phyloP scores from a whole-genome alignment of 2,888 invertebrate species.

The Chaetogeoica ovagalla region DNA sequence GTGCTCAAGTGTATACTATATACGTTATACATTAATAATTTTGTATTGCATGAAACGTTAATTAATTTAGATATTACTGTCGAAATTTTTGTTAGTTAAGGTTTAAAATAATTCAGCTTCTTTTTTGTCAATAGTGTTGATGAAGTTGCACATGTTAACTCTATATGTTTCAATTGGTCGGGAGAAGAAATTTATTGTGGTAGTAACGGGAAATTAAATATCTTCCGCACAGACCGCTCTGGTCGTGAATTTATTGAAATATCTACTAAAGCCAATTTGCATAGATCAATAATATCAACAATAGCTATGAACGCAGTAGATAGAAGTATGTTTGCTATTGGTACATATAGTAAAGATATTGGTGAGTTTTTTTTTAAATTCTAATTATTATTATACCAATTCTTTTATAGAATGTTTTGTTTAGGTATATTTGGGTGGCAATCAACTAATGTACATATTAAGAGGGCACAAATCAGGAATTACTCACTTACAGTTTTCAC shows the following conservation, averaged over 20 bases:
- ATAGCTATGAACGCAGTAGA: constrained; percentile 65
- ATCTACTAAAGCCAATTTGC: constrained; percentile 60
- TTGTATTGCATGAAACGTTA: not conserved
- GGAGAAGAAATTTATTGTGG: constrained; percentile 82
- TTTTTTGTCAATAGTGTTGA: constrained; percentile 66
- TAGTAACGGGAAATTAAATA: constrained; percentile 81
- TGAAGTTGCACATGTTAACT: constrained; percentile 83
- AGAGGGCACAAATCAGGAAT: constrained; percentile 73
- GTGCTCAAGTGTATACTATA: too few species aligned
- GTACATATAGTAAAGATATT: constrained; percentile 65
- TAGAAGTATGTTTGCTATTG: constrained; percentile 65
- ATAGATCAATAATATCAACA: constrained; percentile 66
- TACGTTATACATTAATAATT: not conserved
- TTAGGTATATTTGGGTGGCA: constrained; percentile 63
- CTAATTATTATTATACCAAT: not conserved
- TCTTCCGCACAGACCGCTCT: constrained; percentile 78
- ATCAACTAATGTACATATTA: constrained; percentile 62
- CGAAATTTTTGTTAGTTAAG: not conserved
- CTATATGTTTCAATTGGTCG: constrained; percentile 74
- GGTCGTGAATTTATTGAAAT: constrained; percentile 63
- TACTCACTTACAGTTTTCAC: constrained; percentile 82
- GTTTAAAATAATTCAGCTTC: not conserved
- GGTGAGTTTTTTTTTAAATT: constrained; percentile 59
- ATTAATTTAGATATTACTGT: not conserved
- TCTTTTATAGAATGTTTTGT: constrained; percentile 33